Evolutionary conservation across 2,888 invertebrate species (phyloP), one percentile per base, ranked within the genome.

Genomic region (Pocota personata): DNA sequence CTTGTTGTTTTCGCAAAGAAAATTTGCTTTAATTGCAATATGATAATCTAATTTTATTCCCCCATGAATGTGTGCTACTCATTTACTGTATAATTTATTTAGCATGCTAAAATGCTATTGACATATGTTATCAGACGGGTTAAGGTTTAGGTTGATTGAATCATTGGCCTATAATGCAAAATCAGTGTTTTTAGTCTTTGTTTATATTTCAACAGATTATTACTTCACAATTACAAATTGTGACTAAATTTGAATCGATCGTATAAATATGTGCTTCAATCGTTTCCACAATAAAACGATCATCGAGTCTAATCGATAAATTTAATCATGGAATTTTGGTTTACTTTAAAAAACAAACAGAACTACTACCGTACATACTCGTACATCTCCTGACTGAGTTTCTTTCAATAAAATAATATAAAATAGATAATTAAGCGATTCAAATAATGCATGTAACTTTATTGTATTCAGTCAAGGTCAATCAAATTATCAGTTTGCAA

Each of bases 111-210:
- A 24, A 12, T 43, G 14, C 21, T 21, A 55, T 62, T 40, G 50
- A 40, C 50, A 52, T 12, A 32, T 21, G 8, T 64, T 75, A 75
- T 64, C 64, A 16, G 32, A 32, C 64, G 60, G 48, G 48, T 64
- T 43, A 64, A 64, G 75, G 64, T 30, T 75, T 64, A 46, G 32
- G 14, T 55, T 43, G 52, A 55, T 55, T 43, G 52, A 55, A 10
- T 52, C 50, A 55, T 14, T 43, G 43, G 8, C 1, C 16, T 10
- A 21, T 21, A 40, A 21, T 37, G 37, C 37, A 50, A 37, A 71
- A 32, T 32, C 5, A 32, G 27, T 14, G 16, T 30, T n/a, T n/a
- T n/a, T n/a, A n/a, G n/a, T n/a, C n/a, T n/a, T n/a, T n/a, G n/a
- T n/a, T n/a, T n/a, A n/a, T 43, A 27, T 43, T 60, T 57, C 1